These are phyloP conservation scores for Lobophora halterata DNA, from an alignment of 2,888 invertebrate genomes.

Conservation along the genomic window DNA sequence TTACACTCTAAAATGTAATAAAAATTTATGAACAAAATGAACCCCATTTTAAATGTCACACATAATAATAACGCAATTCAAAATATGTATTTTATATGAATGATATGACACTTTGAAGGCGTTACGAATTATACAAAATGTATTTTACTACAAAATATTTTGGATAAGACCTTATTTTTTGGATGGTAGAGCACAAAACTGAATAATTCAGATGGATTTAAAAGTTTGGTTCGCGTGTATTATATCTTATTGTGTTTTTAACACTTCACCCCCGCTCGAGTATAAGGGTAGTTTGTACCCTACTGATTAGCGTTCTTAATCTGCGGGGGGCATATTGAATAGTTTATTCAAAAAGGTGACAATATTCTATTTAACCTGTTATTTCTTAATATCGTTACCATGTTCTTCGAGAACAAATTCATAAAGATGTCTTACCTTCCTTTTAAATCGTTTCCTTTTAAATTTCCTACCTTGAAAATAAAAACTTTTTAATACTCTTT, in stretches of 20 bases:
- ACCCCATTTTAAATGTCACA: slow-evolving; percentile 50
- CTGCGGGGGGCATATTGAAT: slow-evolving; percentile 65
- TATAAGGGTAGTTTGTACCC: slow-evolving; percentile 73
- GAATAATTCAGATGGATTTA: slow-evolving; percentile 5
- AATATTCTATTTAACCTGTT: slow-evolving; percentile 1
- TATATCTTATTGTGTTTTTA: slow-evolving; percentile 78
- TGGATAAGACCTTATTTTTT: slow-evolving; percentile 26
- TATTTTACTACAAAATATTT: slow-evolving; percentile 38
- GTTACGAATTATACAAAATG: slow-evolving; percentile 66
- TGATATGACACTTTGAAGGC: slow-evolving; percentile 80
- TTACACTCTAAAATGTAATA: slow-evolving; percentile 40
- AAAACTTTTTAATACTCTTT: no score
- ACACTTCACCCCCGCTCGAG: slow-evolving; percentile 67
- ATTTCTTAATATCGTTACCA: no score
- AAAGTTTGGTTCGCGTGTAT: slow-evolving; percentile 41
- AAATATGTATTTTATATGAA: slow-evolving; percentile 78
- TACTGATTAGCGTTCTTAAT: slow-evolving; percentile 77
- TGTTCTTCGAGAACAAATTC: no score
- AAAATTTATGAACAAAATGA: slow-evolving; percentile 46
- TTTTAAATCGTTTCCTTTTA: no score
- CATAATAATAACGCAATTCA: slow-evolving; percentile 59
- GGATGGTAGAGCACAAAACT: slow-evolving; percentile 33
- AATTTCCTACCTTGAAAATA: no score
- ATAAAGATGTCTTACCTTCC: no score
- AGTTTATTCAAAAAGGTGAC: slow-evolving; percentile 38